Conservation (phyloP, 2,113 vertebrate species). For the Fulica atra region DNA sequence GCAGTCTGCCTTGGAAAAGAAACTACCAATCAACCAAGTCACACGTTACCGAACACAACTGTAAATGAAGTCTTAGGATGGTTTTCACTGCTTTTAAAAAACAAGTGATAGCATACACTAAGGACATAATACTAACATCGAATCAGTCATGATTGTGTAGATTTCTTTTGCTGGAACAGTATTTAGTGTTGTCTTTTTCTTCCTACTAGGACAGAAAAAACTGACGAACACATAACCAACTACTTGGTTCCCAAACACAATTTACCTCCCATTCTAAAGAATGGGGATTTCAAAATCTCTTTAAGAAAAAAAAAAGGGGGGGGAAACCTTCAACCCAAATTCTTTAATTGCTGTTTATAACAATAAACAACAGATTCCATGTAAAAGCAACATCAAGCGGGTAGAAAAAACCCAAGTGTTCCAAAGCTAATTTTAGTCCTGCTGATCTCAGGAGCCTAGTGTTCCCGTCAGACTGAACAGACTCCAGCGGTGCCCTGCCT, state of each 20-base stretch:
- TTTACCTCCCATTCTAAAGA: neutral
- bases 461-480: neutral
- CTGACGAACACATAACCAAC: neutral
- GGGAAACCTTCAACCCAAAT: neutral
- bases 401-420: neutral
- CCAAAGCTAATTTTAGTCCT: conserved; percentile 30
- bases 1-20: neutral
- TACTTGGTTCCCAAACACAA: neutral
- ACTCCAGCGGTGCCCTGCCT: neutral
- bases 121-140: neutral
- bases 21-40: neutral
- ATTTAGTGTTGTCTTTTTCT: neutral
- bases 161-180: neutral
- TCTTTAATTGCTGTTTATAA: neutral
- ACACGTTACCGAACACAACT: neutral
- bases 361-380: conserved; percentile 9
- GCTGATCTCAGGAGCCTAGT: conserved; percentile 13
- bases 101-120: neutral
- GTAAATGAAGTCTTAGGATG: neutral
- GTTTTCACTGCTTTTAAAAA: neutral
- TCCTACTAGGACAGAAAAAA: neutral
- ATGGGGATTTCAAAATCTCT: conserved; percentile 15
- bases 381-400: neutral
- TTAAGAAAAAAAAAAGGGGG: neutral
- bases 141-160: neutral